Conservation (phyloP, 2,797 vertebrate species). For the Poecilia velifera region DNA sequence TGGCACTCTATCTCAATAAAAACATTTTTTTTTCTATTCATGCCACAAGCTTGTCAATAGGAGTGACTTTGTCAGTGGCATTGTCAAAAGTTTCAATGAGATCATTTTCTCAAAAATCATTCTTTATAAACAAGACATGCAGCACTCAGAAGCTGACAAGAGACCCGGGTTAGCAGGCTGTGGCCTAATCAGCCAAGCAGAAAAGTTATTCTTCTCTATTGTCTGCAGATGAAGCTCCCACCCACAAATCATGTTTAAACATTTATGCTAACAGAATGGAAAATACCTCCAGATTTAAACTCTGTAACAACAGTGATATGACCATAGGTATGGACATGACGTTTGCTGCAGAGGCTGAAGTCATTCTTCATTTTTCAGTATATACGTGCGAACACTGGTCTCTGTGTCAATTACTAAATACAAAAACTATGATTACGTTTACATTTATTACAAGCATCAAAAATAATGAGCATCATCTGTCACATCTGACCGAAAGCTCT, state of each 20-base stretch:
- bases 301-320: constrained; percentile 7
- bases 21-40: constrained; percentile 12
- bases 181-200: constrained; percentile 63
- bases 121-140: constrained; percentile 68
- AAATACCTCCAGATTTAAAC: constrained; percentile 28
- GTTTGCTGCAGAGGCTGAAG: neutral
- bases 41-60: constrained; percentile 37
- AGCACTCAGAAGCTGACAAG: constrained; percentile 54
- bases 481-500: neutral
- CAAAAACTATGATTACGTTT: neutral
- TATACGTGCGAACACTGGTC: neutral
- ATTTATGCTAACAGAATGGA: constrained; percentile 43
- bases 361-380: neutral
- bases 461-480: neutral
- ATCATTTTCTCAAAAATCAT: constrained; percentile 62
- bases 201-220: constrained; percentile 66
- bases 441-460: neutral
- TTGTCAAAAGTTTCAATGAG: constrained; percentile 63
- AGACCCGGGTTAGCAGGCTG: constrained; percentile 47
- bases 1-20: constrained; percentile 38
- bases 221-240: constrained; percentile 57
- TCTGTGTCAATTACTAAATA: neutral
- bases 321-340: neutral
- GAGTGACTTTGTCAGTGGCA: constrained; percentile 61
- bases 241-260: constrained; percentile 51